Evolutionary conservation across 1,140 invertebrate genomes (phyloP), one percentile per base, ranked within the genome.

Genomic region (Holotrichia oblita): DNA sequence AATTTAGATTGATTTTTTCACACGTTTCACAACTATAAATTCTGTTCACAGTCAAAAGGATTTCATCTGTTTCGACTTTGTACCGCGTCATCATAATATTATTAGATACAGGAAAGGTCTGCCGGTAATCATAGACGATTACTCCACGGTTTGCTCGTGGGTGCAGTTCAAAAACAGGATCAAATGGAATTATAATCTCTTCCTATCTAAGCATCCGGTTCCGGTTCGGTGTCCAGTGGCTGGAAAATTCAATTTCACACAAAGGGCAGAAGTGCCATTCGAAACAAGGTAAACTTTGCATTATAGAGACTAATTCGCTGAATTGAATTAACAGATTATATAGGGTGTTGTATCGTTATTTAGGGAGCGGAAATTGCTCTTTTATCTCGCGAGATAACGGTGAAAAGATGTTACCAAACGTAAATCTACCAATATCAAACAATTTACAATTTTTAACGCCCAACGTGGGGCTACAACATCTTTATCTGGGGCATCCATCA

Each of bases 51-150:
- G 97, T 88, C 97, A 99, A 89, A 97, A 98, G 84, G 98, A 99
- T 91, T 99, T 96, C 84, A 93, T 99, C 8, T 99, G 98, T 84
- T 98, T 98, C 84, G 97, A 99, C 85, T 98, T 99, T 87, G 92
- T 99, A 10, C 95, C 96, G 0, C 91, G 96, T 79, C 97, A 99
- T 90, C 97, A 99, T 83, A 99, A 98, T 86, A 91, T 99, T 81
- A 98, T 99, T 81, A 88, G 92, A 83, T 99, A 96, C 87, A 91
- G 98, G 81, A 95, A 94, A 87, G 96, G 97, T 79, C 86, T 96
- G 76, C 95, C 96, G 24, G 94, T 97, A 80, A 97, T 97, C 73
- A 94, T 93, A 85, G 94, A 96, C 81, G 92, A 97, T 85, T 97
- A 97, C 83, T 93, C 94, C 80, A 98, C 96, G 6, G 96, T 97